Base-by-base conservation (phyloP, 2,888 invertebrate genomes). In the Drosophila affinis region DNA sequence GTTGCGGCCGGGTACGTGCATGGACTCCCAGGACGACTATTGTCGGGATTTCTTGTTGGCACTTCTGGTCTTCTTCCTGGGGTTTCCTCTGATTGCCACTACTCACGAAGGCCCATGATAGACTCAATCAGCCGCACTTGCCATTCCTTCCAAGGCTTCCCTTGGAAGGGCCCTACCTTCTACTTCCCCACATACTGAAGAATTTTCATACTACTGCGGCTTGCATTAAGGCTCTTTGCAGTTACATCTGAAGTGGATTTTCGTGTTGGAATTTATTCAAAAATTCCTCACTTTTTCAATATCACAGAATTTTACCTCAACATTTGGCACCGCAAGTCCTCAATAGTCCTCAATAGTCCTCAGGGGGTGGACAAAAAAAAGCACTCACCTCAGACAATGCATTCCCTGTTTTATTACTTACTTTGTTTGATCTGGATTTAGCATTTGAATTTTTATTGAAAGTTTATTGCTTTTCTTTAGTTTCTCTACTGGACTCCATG, bases 31-130 rank as follows among this genome's bases (percentile, higher is more conserved):
- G 12, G 34, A 34, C 3, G 34, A 34, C 34, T 34, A 14, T 4
- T 34, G 34, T 12, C 3, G 27, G 72, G 61, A 72, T 80, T 80
- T 75, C 65, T 64, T 62, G 69, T 77, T 80, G 62, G 73, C 76
- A 82, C 78, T 76, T 78, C 47, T 70, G 72, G 75, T 79, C 78
- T 76, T 78, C 47, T 70, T 75, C 48, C 65, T 61, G 65, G 69
- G 80, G 81, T 68, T 80, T 82, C 78, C 64, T 72, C 76, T 82
- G 86, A 86, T 86, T 83, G 86, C 58, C 86, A 75, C 51, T 73
- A 75, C 76, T 81, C 73, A 81, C 70, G 69, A 55, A 58, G 54
- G 39, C 49, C 58, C 63, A 57, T 62, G 63, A 59, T 59, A 45
- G 34, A 59, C 72, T 73, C 60, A 71, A 71, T 64, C 72, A 73